phyloP scores from a whole-genome alignment of 2,888 invertebrate species.

The Copidosoma aretas region DNA sequence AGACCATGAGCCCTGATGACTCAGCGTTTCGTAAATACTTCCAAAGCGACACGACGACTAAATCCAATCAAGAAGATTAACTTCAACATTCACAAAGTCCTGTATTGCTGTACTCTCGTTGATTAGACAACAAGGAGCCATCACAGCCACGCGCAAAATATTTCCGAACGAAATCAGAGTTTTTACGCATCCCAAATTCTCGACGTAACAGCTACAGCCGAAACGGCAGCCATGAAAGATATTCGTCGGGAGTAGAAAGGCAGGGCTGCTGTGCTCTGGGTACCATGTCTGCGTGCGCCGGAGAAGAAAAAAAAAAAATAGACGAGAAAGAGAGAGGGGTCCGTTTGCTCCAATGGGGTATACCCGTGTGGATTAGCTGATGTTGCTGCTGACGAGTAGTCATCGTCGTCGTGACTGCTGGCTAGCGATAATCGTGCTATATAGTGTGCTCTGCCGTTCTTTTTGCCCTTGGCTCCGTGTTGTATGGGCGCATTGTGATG shows the following conservation, averaged over 20 bases:
- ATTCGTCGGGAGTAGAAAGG: slow-evolving; percentile 44
- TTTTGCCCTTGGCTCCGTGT: slow-evolving; percentile 25
- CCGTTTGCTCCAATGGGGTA: slow-evolving; percentile 24
- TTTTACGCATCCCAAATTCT: not conserved
- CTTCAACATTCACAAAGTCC: not conserved
- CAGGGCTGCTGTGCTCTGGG: slow-evolving; percentile 48
- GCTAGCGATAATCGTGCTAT: not conserved
- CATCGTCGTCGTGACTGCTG: not conserved
- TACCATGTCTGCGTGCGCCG: slow-evolving; percentile 41
- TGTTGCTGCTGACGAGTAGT: not conserved
- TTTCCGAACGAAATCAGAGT: not conserved
- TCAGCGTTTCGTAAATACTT: slow-evolving; percentile 54
- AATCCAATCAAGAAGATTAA: slow-evolving; percentile 5
- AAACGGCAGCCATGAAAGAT: slow-evolving; percentile 42
- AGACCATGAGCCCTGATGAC: slow-evolving; percentile 59
- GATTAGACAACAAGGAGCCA: not conserved
- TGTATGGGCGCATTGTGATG: not conserved
- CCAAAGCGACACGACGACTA: slow-evolving; percentile 47
- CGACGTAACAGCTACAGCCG: not conserved
- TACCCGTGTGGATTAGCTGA: not conserved
- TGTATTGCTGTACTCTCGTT: not conserved
- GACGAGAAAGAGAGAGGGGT: slow-evolving; percentile 17
- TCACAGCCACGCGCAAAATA: not conserved
- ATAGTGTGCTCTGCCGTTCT: not conserved
- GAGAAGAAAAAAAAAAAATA: slow-evolving; percentile 51